These are phyloP conservation scores for Muntiacus muntjak DNA, from an alignment of 2,113 vertebrate genomes.

Conservation along the genomic window DNA sequence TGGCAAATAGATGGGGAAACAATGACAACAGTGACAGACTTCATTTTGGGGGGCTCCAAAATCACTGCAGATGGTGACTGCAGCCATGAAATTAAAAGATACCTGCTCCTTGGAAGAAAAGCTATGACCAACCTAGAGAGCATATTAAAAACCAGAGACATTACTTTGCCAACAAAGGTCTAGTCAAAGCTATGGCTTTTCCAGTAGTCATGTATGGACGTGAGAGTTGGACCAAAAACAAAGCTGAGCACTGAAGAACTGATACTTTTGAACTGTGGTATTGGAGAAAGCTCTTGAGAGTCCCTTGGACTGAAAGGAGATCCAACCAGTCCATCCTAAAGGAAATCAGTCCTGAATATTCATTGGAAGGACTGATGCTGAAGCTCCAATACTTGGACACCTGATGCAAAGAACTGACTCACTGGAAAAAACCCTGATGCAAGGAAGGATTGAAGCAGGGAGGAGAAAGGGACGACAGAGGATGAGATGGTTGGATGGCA, in stretches of 20 bases:
- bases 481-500: not conserved
- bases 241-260: not conserved
- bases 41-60: no score
- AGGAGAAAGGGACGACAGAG: not conserved
- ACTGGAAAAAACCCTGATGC: not conserved
- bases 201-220: not conserved
- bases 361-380: not conserved
- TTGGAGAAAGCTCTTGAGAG: not conserved
- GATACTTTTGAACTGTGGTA: not conserved
- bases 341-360: not conserved
- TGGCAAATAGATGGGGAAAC: no score
- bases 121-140: not conserved
- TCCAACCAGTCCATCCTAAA: not conserved
- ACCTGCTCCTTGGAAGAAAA: not conserved
- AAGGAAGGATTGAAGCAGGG: not conserved
- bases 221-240: not conserved
- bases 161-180: not conserved
- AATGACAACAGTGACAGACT: no score
- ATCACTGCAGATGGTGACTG: no score
- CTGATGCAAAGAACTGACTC: not conserved
- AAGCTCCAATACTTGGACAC: not conserved
- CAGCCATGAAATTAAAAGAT: not conserved
- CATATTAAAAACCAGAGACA: not conserved
- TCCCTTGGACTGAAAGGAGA: not conserved
- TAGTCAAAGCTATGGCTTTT: not conserved